phyloP scores from a whole-genome alignment of 2,888 invertebrate species.

The Dryobotodes eremita region DNA sequence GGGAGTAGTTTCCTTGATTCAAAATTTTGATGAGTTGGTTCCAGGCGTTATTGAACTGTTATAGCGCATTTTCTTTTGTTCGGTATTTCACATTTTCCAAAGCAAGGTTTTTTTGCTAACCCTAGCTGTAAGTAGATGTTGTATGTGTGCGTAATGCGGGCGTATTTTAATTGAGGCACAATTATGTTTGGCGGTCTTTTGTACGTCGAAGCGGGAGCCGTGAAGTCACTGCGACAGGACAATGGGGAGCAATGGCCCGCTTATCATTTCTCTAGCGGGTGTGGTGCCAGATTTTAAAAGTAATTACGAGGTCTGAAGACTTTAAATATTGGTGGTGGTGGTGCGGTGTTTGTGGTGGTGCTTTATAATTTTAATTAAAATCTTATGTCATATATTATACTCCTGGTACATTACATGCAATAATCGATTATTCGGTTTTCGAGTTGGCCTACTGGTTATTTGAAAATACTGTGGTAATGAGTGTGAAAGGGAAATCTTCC shows the following conservation, averaged over 20 bases:
- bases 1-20: conserved; percentile 16
- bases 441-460: too few species aligned
- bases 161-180: conserved; percentile 77
- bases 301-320: conserved; percentile 48
- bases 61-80: conserved; percentile 3
- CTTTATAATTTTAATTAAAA: conserved; percentile 43
- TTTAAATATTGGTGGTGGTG: conserved; percentile 46
- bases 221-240: conserved; percentile 58
- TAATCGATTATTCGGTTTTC: not conserved
- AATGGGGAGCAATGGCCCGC: conserved; percentile 61
- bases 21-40: conserved; percentile 3
- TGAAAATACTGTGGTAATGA: not conserved
- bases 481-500: not conserved
- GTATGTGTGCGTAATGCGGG: conserved; percentile 72
- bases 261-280: conserved; percentile 63
- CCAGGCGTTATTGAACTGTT: conserved; percentile 8
- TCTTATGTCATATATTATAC: not conserved
- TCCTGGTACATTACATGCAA: not conserved
- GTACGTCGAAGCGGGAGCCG: conserved; percentile 65
- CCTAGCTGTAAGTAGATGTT: conserved; percentile 45
- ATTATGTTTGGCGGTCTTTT: conserved; percentile 74
- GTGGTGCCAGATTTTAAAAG: conserved; percentile 51
- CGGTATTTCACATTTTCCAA: not conserved
- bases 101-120: conserved; percentile 10
- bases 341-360: conserved; percentile 10